phyloP scores from a whole-genome alignment of 1,140 invertebrate genomes.

The Arctopsyche grandis region DNA sequence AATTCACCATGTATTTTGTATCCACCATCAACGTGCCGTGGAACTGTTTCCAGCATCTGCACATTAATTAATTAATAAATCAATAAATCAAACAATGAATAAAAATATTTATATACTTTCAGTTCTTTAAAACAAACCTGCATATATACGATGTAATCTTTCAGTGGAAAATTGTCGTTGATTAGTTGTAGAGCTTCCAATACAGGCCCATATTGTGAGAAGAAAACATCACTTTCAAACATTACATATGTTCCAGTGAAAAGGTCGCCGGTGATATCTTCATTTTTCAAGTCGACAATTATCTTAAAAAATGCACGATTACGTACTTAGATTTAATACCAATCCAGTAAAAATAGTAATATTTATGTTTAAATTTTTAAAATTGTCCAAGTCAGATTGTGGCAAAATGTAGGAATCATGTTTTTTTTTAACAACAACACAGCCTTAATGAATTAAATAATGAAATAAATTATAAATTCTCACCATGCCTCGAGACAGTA shows the following conservation, averaged over 20 bases:
- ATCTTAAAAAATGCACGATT: too few species aligned
- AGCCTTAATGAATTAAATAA: too few species aligned
- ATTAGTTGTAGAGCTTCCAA: constrained; percentile 69
- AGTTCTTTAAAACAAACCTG: constrained; percentile 56
- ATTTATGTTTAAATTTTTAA: neutral
- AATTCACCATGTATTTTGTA: constrained; percentile 32
- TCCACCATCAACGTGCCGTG: constrained; percentile 53
- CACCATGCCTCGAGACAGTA: constrained; percentile 65
- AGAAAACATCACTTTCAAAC: constrained; percentile 75
- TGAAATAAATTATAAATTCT: too few species aligned
- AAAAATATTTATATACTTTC: neutral
- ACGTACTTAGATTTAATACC: too few species aligned
- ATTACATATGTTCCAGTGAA: constrained; percentile 66
- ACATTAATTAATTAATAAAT: too few species aligned
- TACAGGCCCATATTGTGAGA: constrained; percentile 75
- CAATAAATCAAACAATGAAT: neutral
- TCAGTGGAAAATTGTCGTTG: constrained; percentile 66
- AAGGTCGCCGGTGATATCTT: constrained; percentile 52
- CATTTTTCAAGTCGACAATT: neutral
- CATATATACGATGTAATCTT: constrained; percentile 71
- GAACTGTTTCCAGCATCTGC: constrained; percentile 43
- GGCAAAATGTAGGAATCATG: too few species aligned
- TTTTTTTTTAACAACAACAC: too few species aligned
- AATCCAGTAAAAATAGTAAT: neutral
- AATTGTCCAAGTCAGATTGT: neutral